Evolutionary conservation across 2,888 invertebrate genomes (phyloP).

Genomic region (Isoperla grammatica): DNA sequence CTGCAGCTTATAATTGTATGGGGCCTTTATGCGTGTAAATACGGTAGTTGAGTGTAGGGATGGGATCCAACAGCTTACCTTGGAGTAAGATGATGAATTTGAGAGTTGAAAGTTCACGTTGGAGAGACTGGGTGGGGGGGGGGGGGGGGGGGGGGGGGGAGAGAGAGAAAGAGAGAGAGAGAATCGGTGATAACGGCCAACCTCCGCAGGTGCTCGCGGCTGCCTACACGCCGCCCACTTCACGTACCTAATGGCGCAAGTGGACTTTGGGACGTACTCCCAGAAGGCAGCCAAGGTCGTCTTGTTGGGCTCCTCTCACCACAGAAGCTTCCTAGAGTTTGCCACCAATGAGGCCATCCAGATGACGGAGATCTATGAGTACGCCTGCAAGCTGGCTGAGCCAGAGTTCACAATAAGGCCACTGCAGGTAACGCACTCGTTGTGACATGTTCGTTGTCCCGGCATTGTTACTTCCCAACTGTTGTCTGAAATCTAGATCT

Average conservation of each 20-base stretch:
- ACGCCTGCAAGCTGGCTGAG: constrained; percentile 76
- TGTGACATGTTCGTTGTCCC: background rate
- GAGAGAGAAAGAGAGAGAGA: too few species aligned
- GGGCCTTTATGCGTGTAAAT: too few species aligned
- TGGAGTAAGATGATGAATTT: too few species aligned
- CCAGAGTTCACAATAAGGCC: constrained; percentile 65
- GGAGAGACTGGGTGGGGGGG: too few species aligned
- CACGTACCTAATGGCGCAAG: constrained; percentile 86
- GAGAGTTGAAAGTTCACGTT: too few species aligned
- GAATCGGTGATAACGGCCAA: too few species aligned
- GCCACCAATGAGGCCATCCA: constrained; percentile 80
- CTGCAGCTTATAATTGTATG: too few species aligned
- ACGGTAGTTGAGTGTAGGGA: too few species aligned
- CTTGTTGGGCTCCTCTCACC: constrained; percentile 69
- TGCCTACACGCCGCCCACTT: constrained; percentile 90
- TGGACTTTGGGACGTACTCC: constrained; percentile 47
- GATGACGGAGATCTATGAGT: constrained; percentile 94
- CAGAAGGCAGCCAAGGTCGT: constrained; percentile 57
- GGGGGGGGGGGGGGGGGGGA: too few species aligned
- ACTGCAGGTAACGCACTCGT: constrained; percentile 54
- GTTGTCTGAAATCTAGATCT: too few species aligned
- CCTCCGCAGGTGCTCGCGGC: constrained; percentile 66
- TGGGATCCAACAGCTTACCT: too few species aligned
- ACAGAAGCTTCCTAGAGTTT: constrained; percentile 59
- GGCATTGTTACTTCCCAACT: too few species aligned